phyloP scores from a whole-genome alignment of 2,888 invertebrate genomes.

The Polymixis lichenea region DNA sequence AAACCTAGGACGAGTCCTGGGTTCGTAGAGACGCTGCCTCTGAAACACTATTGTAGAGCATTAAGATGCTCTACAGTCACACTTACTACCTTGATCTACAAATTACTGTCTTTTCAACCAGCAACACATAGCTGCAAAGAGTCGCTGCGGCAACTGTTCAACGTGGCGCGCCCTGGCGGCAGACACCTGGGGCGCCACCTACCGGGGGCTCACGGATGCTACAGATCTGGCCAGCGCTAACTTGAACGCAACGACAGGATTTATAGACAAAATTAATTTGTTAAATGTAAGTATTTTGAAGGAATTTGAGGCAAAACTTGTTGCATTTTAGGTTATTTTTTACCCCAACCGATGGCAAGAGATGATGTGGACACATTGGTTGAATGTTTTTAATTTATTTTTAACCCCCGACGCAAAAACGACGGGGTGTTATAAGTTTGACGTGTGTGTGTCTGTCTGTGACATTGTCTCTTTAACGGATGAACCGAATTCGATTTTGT shows the following conservation, averaged over 20 bases:
- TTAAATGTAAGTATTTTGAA: conserved; percentile 73
- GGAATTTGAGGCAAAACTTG: too few species aligned
- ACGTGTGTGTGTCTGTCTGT: too few species aligned
- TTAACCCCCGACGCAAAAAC: too few species aligned
- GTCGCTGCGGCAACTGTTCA: conserved; percentile 86
- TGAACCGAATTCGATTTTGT: too few species aligned
- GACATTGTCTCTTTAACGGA: too few species aligned
- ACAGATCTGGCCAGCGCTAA: conserved; percentile 47
- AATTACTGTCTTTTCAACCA: conserved; percentile 54
- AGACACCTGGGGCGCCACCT: conserved; percentile 91
- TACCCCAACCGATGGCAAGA: too few species aligned
- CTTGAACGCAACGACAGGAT: conserved; percentile 65
- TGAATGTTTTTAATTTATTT: too few species aligned
- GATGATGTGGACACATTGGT: too few species aligned
- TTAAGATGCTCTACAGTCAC: not conserved
- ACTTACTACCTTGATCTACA: not conserved
- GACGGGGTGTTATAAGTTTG: too few species aligned
- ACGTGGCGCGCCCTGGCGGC: conserved; percentile 89
- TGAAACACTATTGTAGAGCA: not conserved
- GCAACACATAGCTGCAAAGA: conserved; percentile 83
- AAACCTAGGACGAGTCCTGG: not conserved
- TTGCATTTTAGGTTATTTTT: too few species aligned
- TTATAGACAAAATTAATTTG: conserved; percentile 80
- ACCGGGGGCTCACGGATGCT: conserved; percentile 70
- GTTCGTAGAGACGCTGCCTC: not conserved